Evolutionary conservation across 2,888 invertebrate species (phyloP).

Genomic region (Catocala fraxini): DNA sequence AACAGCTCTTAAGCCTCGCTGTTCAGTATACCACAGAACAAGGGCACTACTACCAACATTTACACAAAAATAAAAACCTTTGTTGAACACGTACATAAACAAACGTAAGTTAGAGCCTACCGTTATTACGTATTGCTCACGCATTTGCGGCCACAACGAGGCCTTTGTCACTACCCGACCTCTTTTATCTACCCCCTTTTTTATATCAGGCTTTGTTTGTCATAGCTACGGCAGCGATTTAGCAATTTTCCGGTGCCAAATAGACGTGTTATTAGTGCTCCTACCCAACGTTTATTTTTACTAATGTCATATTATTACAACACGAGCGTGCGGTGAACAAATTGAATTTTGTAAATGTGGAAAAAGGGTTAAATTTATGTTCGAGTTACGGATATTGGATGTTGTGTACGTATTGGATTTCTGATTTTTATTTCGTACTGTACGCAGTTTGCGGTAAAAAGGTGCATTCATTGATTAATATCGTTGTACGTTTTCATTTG

Average conservation of each 20-base stretch:
- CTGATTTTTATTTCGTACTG: conserved; percentile 24
- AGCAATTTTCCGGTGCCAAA: conserved; percentile 60
- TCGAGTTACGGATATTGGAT: conserved; percentile 23
- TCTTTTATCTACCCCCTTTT: conserved; percentile 53
- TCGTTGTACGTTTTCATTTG: neutral
- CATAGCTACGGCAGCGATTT: conserved; percentile 58
- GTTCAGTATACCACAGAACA: conserved; percentile 8
- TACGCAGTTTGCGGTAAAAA: neutral
- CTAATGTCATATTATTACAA: conserved; percentile 51
- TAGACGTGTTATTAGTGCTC: conserved; percentile 54
- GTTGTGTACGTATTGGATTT: conserved; percentile 23
- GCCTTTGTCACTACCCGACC: conserved; percentile 51
- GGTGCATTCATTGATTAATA: neutral
- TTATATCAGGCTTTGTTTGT: conserved; percentile 61
- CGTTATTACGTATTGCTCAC: conserved; percentile 59
- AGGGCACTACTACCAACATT: conserved; percentile 6
- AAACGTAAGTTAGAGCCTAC: conserved; percentile 27
- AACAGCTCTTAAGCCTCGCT: neutral
- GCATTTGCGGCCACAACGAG: conserved; percentile 48
- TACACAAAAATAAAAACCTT: conserved; percentile 32
- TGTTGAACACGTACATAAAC: conserved; percentile 36
- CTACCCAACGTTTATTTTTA: conserved; percentile 44
- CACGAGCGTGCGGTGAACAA: conserved; percentile 28
- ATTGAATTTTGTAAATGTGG: conserved; percentile 48
- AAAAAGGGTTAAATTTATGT: conserved; percentile 33